Conservation (phyloP, 2,888 invertebrate species). For the Liopterus haemorrhoidalis region DNA sequence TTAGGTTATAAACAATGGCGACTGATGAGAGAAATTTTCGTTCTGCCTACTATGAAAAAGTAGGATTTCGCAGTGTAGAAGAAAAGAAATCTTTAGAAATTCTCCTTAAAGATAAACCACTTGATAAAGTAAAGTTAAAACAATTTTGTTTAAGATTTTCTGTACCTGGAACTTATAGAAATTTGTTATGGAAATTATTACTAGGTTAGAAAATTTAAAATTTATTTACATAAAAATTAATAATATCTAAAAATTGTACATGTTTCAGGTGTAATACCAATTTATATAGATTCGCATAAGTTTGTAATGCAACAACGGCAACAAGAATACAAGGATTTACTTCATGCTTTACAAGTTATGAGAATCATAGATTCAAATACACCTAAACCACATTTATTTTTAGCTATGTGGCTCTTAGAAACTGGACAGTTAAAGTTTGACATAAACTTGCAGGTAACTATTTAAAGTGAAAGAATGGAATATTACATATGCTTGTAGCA, state of each 20-base stretch:
- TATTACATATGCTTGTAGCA: not conserved
- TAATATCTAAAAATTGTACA: constrained; percentile 6
- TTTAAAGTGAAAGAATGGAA: constrained; percentile 5
- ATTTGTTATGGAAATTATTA: constrained; percentile 79
- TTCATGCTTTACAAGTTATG: constrained; percentile 63
- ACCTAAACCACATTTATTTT: constrained; percentile 60
- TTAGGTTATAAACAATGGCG: constrained; percentile 41
- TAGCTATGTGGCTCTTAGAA: constrained; percentile 78
- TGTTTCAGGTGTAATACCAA: constrained; percentile 65
- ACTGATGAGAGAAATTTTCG: constrained; percentile 75
- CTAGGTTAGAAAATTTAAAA: constrained; percentile 52
- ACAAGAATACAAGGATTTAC: constrained; percentile 68
- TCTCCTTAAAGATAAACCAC: constrained; percentile 75
- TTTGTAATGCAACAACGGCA: constrained; percentile 70
- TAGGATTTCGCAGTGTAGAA: constrained; percentile 84
- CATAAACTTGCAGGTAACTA: constrained; percentile 46
- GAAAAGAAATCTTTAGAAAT: constrained; percentile 87
- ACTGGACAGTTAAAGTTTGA: constrained; percentile 58
- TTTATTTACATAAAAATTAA: no score
- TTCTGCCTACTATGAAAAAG: constrained; percentile 78
- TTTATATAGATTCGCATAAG: constrained; percentile 67
- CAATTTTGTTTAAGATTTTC: constrained; percentile 82
- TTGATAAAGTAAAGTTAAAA: constrained; percentile 71
- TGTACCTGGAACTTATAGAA: constrained; percentile 74
- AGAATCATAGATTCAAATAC: constrained; percentile 59